Evolutionary conservation across 2,797 vertebrate species (phyloP).

Genomic region (Ambastaia sidthimunki): DNA sequence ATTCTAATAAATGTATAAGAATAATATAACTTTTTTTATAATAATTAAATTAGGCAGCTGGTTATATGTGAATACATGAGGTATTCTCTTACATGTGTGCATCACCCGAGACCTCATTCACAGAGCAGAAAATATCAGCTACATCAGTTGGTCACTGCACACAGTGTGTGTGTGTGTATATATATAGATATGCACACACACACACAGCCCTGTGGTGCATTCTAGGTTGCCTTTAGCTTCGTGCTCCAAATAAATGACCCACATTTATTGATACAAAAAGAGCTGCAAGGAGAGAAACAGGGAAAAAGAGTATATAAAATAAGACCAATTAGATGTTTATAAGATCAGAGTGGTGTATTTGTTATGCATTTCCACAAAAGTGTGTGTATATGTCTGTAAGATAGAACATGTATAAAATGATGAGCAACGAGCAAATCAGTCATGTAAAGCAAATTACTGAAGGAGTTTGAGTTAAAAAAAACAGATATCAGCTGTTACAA

Average conservation of each 20-base stretch:
- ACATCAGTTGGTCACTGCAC: constrained; percentile 10
- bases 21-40: neutral
- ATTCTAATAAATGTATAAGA: neutral
- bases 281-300: constrained; percentile 58
- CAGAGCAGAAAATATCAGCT: constrained; percentile 10
- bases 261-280: constrained; percentile 73
- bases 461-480: no score
- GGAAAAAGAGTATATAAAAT: constrained; percentile 33
- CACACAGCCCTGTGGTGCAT: neutral
- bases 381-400: no score
- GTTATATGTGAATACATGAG: neutral
- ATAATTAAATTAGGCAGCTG: neutral
- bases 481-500: no score
- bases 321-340: neutral
- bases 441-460: neutral
- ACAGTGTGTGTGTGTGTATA: neutral
- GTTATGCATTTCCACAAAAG: neutral
- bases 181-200: constrained; percentile 14
- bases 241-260: constrained; percentile 64
- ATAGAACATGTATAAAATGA: no score
- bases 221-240: constrained; percentile 49
- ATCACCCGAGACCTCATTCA: neutral
- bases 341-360: neutral
- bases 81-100: neutral
- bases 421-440: no score